Conservation (phyloP, 2,113 vertebrate species). For the Camelus dromedarius region DNA sequence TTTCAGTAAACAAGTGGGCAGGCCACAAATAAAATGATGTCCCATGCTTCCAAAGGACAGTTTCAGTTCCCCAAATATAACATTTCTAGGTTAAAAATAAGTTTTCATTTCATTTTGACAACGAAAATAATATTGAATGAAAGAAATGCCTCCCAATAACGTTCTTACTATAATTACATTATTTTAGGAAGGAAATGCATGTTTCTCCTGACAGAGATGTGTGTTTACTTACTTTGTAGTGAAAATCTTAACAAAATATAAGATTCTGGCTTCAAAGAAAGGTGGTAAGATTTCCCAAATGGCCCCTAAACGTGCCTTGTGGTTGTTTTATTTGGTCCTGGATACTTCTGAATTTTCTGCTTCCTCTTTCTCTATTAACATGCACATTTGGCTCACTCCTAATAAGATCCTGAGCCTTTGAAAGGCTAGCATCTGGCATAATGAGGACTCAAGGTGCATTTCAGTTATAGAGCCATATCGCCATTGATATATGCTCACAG, state of each 20-base stretch:
- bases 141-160: background rate
- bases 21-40: conserved; percentile 33
- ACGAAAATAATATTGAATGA: conserved; percentile 6
- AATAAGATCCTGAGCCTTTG: background rate
- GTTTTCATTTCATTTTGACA: conserved; percentile 63
- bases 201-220: background rate
- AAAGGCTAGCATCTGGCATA: background rate
- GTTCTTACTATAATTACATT: conserved; percentile 59
- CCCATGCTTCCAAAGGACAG: background rate
- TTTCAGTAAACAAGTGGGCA: background rate
- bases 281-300: conserved; percentile 7
- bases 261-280: conserved; percentile 22
- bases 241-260: conserved; percentile 51
- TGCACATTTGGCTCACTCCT: background rate
- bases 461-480: background rate
- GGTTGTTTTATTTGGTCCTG: conserved; percentile 2
- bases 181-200: conserved; percentile 24
- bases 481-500: background rate
- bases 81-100: conserved; percentile 42
- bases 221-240: conserved; percentile 25
- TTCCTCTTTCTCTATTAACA: background rate
- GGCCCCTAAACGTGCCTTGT: background rate
- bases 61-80: background rate
- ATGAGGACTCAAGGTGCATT: accelerated
- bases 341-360: background rate